phyloP scores from a whole-genome alignment of 2,888 invertebrate species.

The Eulithis testata region DNA sequence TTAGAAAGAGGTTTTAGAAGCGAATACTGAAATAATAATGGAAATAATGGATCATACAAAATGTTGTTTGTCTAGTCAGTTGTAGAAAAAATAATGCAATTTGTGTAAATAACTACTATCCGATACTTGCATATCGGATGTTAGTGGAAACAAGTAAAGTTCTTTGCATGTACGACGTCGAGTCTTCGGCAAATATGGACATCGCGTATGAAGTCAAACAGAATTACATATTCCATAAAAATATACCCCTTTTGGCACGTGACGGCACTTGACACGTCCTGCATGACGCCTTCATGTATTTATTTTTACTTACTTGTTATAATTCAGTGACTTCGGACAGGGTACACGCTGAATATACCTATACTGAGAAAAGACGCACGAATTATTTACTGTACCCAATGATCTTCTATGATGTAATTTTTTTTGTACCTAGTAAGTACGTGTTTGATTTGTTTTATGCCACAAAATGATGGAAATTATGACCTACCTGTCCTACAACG shows the following conservation, averaged over 20 bases:
- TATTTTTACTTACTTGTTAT: constrained; percentile 41
- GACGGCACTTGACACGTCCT: constrained; percentile 58
- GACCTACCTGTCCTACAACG: too few relatives aligned
- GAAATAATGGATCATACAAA: too few relatives aligned
- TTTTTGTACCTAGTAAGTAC: too few relatives aligned
- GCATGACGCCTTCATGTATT: constrained; percentile 46
- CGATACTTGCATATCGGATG: constrained; percentile 28
- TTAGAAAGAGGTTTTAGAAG: too few relatives aligned
- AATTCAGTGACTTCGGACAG: constrained; percentile 24
- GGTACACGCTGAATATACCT: constrained; percentile 9
- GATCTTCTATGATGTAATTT: too few relatives aligned
- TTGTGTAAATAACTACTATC: too few relatives aligned
- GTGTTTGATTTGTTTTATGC: too few relatives aligned
- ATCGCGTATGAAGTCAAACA: constrained; percentile 84
- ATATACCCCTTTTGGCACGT: constrained; percentile 82
- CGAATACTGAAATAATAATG: too few relatives aligned
- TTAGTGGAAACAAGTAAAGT: constrained; percentile 56
- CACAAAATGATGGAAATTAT: too few relatives aligned
- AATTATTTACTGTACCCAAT: too few relatives aligned
- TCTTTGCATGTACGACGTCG: constrained; percentile 81
- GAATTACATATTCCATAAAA: constrained; percentile 84
- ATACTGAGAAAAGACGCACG: neutral
- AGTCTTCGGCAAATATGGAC: constrained; percentile 83
- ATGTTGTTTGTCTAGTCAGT: too few relatives aligned
- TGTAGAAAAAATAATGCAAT: too few relatives aligned